phyloP scores from a whole-genome alignment of 1,140 invertebrate genomes.

The Drosophila nannoptera region DNA sequence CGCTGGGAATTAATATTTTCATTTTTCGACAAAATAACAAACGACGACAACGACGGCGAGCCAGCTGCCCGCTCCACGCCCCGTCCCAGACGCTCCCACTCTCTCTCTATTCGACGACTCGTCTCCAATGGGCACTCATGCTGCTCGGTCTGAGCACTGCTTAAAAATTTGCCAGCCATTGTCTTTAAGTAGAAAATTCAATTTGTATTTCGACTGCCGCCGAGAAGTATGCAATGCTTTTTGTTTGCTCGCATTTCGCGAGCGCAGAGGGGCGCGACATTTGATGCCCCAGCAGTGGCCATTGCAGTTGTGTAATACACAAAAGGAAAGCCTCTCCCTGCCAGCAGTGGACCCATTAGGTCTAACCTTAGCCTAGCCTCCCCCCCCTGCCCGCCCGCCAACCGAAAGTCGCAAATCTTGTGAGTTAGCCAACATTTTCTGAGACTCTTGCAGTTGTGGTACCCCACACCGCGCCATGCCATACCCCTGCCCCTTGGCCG shows the following conservation, averaged over 20 bases:
- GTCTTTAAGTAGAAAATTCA: slow-evolving; percentile 73
- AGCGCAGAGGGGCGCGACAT: slow-evolving; percentile 32
- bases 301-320: slow-evolving; percentile 47
- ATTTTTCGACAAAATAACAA: slow-evolving; percentile 66
- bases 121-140: neutral
- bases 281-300: slow-evolving; percentile 51
- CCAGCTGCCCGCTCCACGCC: neutral
- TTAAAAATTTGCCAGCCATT: slow-evolving; percentile 58
- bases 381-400: neutral
- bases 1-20: slow-evolving; percentile 65
- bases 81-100: neutral
- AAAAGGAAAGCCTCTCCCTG: slow-evolving; percentile 11
- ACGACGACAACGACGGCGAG: slow-evolving; percentile 42
- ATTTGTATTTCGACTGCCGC: slow-evolving; percentile 50
- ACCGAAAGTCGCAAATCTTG: slow-evolving; percentile 47
- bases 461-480: neutral
- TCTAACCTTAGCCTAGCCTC: neutral
- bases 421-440: slow-evolving; percentile 28
- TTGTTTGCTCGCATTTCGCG: slow-evolving; percentile 37
- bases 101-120: neutral
- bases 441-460: slow-evolving; percentile 13
- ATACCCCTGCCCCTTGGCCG: neutral
- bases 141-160: slow-evolving; percentile 2
- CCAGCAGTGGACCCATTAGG: no score
- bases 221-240: slow-evolving; percentile 44